Conservation (phyloP, 1,140 invertebrate species). For the Drosophila bocqueti region DNA sequence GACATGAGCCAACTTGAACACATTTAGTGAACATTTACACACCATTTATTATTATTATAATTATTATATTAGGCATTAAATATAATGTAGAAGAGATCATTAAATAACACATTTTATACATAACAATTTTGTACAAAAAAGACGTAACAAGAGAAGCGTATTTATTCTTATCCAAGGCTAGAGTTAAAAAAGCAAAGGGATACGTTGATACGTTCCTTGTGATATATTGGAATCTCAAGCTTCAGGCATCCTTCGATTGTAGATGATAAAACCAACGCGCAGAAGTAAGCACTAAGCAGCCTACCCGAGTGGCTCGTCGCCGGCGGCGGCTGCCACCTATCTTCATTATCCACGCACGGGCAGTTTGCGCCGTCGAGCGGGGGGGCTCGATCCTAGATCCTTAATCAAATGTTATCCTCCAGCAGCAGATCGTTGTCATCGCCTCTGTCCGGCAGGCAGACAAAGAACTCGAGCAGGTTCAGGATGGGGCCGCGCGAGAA, state of each 20-base stretch:
- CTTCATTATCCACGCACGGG: slow-evolving; percentile 80
- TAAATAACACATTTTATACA: slow-evolving; percentile 77
- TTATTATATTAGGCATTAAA: slow-evolving; percentile 70
- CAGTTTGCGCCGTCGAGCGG: slow-evolving; percentile 71
- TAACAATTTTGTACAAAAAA: slow-evolving; percentile 78
- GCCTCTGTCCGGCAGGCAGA: slow-evolving; percentile 91
- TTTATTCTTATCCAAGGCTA: slow-evolving; percentile 60
- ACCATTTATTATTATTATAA: slow-evolving; percentile 65
- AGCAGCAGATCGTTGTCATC: slow-evolving; percentile 90
- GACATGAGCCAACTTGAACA: slow-evolving; percentile 58
- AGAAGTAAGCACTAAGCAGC: slow-evolving; percentile 60
- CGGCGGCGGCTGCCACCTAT: slow-evolving; percentile 50
- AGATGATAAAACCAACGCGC: slow-evolving; percentile 43
- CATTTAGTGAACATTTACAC: slow-evolving; percentile 70
- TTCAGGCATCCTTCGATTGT: slow-evolving; percentile 10
- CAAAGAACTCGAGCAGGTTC: slow-evolving; percentile 96
- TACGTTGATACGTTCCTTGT: neutral
- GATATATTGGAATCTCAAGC: neutral
- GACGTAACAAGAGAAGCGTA: slow-evolving; percentile 67
- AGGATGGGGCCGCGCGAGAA: slow-evolving; percentile 94
- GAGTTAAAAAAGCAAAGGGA: slow-evolving; percentile 41
- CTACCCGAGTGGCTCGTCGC: slow-evolving; percentile 31
- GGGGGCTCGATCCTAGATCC: slow-evolving; percentile 76
- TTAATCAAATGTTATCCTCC: slow-evolving; percentile 88
- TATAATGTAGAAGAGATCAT: slow-evolving; percentile 66